phyloP scores from a whole-genome alignment of 2,113 vertebrate species.

The Fregetta grallaria region DNA sequence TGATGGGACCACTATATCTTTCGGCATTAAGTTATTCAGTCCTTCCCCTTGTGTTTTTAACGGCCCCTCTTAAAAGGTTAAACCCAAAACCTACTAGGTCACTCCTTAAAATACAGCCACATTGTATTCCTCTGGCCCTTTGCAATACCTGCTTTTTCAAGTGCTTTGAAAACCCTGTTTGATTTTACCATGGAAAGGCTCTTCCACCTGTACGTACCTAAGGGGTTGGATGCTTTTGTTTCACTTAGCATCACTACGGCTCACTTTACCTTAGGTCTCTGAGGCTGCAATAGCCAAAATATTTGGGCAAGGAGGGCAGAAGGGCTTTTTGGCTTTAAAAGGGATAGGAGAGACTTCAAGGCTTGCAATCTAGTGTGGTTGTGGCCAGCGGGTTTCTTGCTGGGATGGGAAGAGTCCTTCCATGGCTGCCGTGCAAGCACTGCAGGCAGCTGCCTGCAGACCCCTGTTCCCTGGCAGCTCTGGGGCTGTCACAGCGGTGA shows the following conservation, averaged over 20 bases:
- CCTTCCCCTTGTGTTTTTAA: not conserved
- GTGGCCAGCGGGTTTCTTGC: not conserved
- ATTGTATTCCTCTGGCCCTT: not conserved
- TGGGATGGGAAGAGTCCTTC: not conserved
- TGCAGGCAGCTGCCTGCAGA: not conserved
- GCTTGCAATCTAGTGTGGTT: not conserved
- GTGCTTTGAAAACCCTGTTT: not conserved
- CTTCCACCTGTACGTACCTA: accelerated
- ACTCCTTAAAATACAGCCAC: not conserved
- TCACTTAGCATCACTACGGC: not conserved
- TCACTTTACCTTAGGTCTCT: not conserved
- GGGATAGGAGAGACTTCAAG: too few relatives aligned
- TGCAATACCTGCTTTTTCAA: not conserved
- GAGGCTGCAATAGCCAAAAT: not conserved
- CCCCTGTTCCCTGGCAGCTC: not conserved
- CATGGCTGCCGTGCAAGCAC: accelerated
- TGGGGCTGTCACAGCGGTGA: not conserved
- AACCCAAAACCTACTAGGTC: not conserved
- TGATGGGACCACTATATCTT: not conserved
- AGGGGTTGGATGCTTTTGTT: not conserved
- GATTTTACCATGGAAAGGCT: not conserved
- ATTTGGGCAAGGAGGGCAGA: not conserved
- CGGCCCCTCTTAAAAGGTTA: not conserved
- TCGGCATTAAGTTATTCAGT: not conserved
- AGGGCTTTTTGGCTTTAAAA: not conserved